Evolutionary conservation across 2,113 vertebrate genomes (phyloP), one percentile per base, ranked within the genome.

Genomic region (Athene noctua): DNA sequence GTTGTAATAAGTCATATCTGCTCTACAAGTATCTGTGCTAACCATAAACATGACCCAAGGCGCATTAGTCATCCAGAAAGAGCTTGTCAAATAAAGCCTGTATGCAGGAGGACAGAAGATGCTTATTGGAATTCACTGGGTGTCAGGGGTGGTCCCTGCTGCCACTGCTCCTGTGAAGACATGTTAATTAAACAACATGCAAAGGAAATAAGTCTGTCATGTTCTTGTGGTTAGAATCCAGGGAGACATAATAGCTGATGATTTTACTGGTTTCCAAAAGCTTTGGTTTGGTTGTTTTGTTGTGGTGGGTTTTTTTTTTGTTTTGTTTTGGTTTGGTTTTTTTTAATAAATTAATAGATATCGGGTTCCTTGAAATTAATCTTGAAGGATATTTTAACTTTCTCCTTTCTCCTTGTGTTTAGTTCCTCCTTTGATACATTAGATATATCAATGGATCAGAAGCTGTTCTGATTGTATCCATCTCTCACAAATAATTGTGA

Each of bases 1-100:
- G 88, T 85, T 96, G 70, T 87, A 95, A 73, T 94, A 80, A 97
- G 89, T 94, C 91, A 81, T 95, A 87, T 95, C 80, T 92, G 62
- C 67, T 71, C 67, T 91, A 54, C 70, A 70, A 90, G 42, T 88
- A 91, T 87, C 94, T 92, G 1, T 92, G 58, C 86, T 95, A 94
- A 68, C 77, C 84, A 55, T 77, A 86, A 85, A 86, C 70, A 67
- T 87, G 73, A 94, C 94, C 94, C 74, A 80, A 94, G 89, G 95
- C 81, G 0, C 44, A 73, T 92, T 90, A 91, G 80, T 92, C 86
- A 95, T 70, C 78, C 49, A 40, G 71, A 74, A 92, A 80, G 62
- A 71, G 59, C 62, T 91, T 91, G 84, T 95, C 91, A 92, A 81
- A 79, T 75, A 91, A 81, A 94, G n/a, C 70, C 87, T 91, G 80